Conservation (phyloP, 1,140 invertebrate species). For the Dreissena rostriformis region DNA sequence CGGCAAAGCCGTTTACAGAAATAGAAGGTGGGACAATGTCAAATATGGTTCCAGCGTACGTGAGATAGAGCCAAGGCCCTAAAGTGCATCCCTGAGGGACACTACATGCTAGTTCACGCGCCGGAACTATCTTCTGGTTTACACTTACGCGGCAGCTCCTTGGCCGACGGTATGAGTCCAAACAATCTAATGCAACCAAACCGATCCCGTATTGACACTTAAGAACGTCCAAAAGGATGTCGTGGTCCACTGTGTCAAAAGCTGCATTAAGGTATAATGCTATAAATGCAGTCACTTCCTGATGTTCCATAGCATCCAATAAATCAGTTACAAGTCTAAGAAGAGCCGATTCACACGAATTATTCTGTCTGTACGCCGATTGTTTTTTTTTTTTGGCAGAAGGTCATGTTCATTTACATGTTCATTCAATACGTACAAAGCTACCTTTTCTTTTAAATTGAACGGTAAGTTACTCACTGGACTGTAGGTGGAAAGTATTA, state of each 20-base stretch:
- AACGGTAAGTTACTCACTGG: not conserved
- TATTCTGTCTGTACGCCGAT: slow-evolving; percentile 23
- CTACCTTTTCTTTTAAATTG: not conserved
- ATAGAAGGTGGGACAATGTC: slow-evolving; percentile 42
- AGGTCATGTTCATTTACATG: slow-evolving; percentile 10
- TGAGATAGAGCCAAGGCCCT: slow-evolving; percentile 45
- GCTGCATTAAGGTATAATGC: not conserved
- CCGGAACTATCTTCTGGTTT: slow-evolving; percentile 1
- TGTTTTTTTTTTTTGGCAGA: slow-evolving; percentile 16
- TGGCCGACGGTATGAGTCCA: slow-evolving; percentile 40
- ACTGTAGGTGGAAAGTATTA: not conserved
- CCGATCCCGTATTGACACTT: slow-evolving; percentile 9
- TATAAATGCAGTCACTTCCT: slow-evolving; percentile 18
- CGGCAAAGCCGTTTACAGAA: slow-evolving; percentile 19
- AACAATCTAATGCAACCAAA: slow-evolving; percentile 5
- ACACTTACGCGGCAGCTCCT: slow-evolving; percentile 48
- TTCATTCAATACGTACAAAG: not conserved
- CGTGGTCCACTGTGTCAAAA: slow-evolving; percentile 18
- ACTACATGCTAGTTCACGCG: slow-evolving; percentile 16
- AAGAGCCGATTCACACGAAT: slow-evolving; percentile 35
- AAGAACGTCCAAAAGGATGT: slow-evolving; percentile 15
- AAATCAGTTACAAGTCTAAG: slow-evolving; percentile 9
- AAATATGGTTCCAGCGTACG: slow-evolving; percentile 52
- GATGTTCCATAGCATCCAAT: slow-evolving; percentile 12
- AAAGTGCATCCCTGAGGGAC: slow-evolving; percentile 50